A percentile compares a stretch with the other conserved stretches of the same genome.
Evolutionary conservation across 2,888 invertebrate genomes (phyloP).

Genomic region (Lottia scabra): DNA sequence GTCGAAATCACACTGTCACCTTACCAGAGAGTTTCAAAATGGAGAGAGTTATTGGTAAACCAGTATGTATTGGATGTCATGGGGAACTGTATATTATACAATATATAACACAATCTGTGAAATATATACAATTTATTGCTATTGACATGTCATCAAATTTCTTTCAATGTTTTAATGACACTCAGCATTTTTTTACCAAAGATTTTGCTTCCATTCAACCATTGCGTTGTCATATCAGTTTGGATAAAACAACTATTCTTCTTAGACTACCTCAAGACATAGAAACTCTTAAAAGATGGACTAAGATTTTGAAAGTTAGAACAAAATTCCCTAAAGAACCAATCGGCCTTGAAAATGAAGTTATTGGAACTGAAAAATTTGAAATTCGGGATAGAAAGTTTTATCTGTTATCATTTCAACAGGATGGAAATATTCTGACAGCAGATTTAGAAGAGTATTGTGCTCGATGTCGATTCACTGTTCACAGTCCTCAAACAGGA

Average conservation of each 20-base stretch:
- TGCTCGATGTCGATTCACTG: slow-evolving; percentile 22
- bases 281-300: slow-evolving; percentile 20
- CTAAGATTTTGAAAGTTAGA: slow-evolving; percentile 22
- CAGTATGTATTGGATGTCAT: slow-evolving; percentile 29
- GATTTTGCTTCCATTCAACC: slow-evolving; percentile 20
- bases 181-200: slow-evolving; percentile 25
- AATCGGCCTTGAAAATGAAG: slow-evolving; percentile 11
- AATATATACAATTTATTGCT: slow-evolving; percentile 28
- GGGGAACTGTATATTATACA: slow-evolving; percentile 19
- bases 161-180: slow-evolving; percentile 25
- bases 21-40: slow-evolving; percentile 13
- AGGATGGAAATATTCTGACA: slow-evolving; percentile 15
- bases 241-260: slow-evolving; percentile 23
- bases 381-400: slow-evolving; percentile 28
- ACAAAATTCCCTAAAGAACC: slow-evolving; percentile 10
- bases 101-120: slow-evolving; percentile 18
- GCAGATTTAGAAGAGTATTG: slow-evolving; percentile 27
- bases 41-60: slow-evolving; percentile 23
- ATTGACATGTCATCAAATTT: slow-evolving; percentile 12
- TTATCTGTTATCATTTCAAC: slow-evolving; percentile 21
- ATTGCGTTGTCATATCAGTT: slow-evolving; percentile 29
- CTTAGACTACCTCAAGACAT: slow-evolving; percentile 29
- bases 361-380: slow-evolving; percentile 18
- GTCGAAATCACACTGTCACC: not conserved
- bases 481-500: slow-evolving; percentile 5